Base-by-base conservation (phyloP, 2,797 vertebrate species). In the Paedocypris micromegethes region DNA sequence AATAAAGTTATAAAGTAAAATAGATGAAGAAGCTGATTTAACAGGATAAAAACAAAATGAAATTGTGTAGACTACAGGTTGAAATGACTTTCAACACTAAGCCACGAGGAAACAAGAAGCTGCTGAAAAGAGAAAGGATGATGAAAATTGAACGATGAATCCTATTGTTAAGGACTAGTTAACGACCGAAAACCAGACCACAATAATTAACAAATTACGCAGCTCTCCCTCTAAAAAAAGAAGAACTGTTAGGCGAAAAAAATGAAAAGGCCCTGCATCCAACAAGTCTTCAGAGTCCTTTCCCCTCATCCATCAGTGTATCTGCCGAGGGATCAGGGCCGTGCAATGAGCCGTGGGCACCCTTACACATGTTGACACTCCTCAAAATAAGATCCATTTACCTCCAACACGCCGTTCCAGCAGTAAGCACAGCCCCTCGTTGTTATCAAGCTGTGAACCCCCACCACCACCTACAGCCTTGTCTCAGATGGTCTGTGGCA, bases 321-420 rank as follows among this genome's bases (percentile, higher is more conserved):
- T 81, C 84, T 84, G 82, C 80, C 70, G 78, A 81, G 83, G 79
- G 76, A 88, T 86, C 83, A 64, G 80, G 77, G 83, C 79, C 72
- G 84, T 83, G 83, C 88, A 90, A 90, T 90, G 90, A 90, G 87
- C 85, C 87, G 76, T 89, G 82, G 80, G 82, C 83, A 86, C 82
- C 84, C 84, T 88, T 90, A 90, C 86, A 90, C 82, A 78, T 89
- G 88, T 90, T 88, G 88, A 89, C 84, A 88, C 82, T 80, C 82
- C 77, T 74, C 88, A 88, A 90, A 90, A 89, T 91, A 90, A 89
- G 87, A 90, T 90, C 89, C 85, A 90, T 89, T 91, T 89, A 89
- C 87, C 87, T 88, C 78, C 56, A 59, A 75, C 58, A 58, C 57
- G 64, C 54, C 65, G 68, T 75, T 78, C 73, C 74, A 73, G 72